phyloP scores from a whole-genome alignment of 2,797 vertebrate genomes.

The Kryptolebias ocellatus region DNA sequence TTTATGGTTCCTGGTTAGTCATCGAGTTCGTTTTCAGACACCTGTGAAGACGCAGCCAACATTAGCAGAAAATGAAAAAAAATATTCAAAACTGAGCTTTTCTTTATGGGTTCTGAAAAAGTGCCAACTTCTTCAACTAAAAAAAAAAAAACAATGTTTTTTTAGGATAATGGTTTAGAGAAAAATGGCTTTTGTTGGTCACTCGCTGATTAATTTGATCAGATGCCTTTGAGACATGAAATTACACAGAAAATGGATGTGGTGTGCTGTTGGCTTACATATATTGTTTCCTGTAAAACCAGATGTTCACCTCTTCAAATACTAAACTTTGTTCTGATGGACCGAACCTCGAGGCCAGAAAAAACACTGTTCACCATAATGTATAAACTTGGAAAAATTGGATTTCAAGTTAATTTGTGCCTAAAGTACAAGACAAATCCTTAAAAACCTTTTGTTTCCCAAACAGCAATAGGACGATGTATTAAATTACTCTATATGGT shows the following conservation, averaged over 20 bases:
- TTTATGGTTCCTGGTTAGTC: constrained; percentile 43
- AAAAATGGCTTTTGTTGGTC: background rate
- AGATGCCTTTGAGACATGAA: background rate
- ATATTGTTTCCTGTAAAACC: background rate
- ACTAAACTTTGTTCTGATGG: background rate
- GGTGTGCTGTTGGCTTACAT: background rate
- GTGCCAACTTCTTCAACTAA: constrained; percentile 10
- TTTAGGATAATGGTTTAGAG: background rate
- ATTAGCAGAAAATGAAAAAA: constrained; percentile 4
- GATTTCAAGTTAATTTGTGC: too few species aligned
- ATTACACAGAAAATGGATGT: background rate
- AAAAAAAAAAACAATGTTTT: constrained; percentile 7
- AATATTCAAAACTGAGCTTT: constrained; percentile 11
- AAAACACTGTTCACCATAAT: background rate
- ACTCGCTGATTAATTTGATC: background rate
- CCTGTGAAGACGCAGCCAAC: constrained; percentile 2
- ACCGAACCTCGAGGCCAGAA: background rate
- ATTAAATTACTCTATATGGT: too few species aligned
- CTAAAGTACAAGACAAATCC: too few species aligned
- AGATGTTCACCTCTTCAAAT: background rate
- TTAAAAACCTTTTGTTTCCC: too few species aligned
- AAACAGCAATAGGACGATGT: too few species aligned
- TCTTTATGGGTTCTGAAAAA: constrained; percentile 15
- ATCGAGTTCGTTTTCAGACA: constrained; percentile 37
- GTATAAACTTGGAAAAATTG: too few species aligned